These are phyloP conservation scores for Sphecodes monilicornis DNA, from an alignment of 2,888 invertebrate genomes.

Conservation along the genomic window DNA sequence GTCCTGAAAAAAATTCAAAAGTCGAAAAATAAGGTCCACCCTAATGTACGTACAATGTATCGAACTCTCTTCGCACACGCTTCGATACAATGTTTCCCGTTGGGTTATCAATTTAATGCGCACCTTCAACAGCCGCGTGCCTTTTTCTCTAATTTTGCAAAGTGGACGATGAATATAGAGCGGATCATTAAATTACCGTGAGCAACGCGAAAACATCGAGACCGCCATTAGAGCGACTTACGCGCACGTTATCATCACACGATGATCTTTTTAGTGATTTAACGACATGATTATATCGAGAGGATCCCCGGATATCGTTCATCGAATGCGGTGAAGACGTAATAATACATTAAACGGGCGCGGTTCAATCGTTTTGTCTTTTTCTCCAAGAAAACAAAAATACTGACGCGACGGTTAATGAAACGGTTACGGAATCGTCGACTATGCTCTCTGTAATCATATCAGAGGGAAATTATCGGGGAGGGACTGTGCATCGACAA, in stretches of 20 bases:
- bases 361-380: neutral
- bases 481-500: neutral
- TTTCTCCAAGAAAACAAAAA: neutral
- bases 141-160: neutral
- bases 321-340: neutral
- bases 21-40: too few relatives aligned
- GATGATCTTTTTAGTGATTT: neutral
- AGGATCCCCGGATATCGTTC: neutral
- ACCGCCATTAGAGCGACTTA: neutral
- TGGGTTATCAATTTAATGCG: neutral
- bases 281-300: neutral
- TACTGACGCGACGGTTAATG: neutral
- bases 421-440: neutral
- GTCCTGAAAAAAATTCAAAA: too few relatives aligned
- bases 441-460: neutral
- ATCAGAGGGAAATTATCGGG: neutral
- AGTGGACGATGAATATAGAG: neutral
- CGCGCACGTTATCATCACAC: neutral
- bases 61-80: neutral
- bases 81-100: neutral
- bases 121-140: neutral
- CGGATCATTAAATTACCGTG: neutral
- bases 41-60: neutral
- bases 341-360: neutral
- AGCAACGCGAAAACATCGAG: neutral